Conservation (phyloP, 64 coral and sea anemone genomes). For the Astreopora myriophthalma region DNA sequence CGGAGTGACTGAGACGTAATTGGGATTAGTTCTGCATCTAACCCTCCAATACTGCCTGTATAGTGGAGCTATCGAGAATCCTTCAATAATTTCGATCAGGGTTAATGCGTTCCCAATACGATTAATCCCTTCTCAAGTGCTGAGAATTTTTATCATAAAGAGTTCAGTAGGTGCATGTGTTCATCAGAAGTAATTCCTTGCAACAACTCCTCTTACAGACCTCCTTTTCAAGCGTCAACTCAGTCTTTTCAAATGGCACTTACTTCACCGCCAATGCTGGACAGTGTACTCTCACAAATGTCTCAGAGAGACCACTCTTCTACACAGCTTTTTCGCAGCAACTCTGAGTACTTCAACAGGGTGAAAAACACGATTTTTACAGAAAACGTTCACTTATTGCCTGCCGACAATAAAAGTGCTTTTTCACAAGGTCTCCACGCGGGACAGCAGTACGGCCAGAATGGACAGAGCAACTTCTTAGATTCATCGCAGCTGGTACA, state of each 20-base stretch:
- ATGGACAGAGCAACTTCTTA: background rate
- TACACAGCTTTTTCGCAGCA: slow-evolving; percentile 74
- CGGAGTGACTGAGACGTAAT: no score
- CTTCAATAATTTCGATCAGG: no score
- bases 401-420: background rate
- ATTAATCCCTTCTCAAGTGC: no score
- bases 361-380: background rate
- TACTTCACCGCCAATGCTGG: slow-evolving; percentile 53
- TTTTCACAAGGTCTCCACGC: background rate
- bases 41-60: no score
- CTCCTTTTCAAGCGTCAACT: slow-evolving; percentile 8
- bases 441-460: background rate
- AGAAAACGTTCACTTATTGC: background rate
- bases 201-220: background rate
- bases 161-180: background rate
- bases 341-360: slow-evolving; percentile 43
- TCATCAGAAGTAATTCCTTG: background rate
- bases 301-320: slow-evolving; percentile 67
- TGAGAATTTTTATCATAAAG: background rate
- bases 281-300: slow-evolving; percentile 67
- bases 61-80: no score
- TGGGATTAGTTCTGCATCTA: no score
- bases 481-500: background rate
- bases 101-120: no score
- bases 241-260: slow-evolving; percentile 21